A percentile compares a stretch with the other conserved stretches of the same genome.
Conservation (phyloP, 2,113 vertebrate species). For the Emydocephalus ijimae region DNA sequence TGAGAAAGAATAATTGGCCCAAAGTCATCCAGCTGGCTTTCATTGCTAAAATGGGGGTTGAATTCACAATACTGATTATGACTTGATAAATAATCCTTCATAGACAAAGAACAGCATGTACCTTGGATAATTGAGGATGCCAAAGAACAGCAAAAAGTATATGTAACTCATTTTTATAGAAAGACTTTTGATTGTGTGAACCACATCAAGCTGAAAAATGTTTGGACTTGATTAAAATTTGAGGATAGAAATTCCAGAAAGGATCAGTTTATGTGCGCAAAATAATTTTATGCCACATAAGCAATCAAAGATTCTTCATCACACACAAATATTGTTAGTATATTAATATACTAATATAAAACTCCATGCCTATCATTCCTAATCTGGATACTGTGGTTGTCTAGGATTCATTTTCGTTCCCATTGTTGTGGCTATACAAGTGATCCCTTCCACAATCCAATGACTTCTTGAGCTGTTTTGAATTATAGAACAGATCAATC, state of each 20-base stretch:
- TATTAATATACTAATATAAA: not conserved
- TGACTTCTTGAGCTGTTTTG: not conserved
- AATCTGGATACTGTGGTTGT: not conserved
- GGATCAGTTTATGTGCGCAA: not conserved
- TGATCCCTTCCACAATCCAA: not conserved
- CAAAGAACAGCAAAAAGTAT: not conserved
- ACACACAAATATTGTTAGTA: not conserved
- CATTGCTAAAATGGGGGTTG: not conserved
- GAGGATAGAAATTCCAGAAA: not conserved
- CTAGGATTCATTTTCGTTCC: not conserved
- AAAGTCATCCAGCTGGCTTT: not conserved
- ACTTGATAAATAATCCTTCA: not conserved
- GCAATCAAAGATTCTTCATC: not conserved
- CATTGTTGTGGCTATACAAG: not conserved
- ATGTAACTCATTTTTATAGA: not conserved
- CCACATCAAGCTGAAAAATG: not conserved
- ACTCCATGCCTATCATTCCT: not conserved
- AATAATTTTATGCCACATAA: not conserved
- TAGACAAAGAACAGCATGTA: not conserved
- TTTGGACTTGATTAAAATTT: not conserved
- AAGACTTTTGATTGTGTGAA: not conserved
- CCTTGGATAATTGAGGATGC: not conserved
- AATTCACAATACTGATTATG: not conserved
- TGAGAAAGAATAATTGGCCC: not conserved
- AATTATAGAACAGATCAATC: not conserved